Conservation (phyloP, 2,888 invertebrate genomes). For the Monoplex corrugatus region DNA sequence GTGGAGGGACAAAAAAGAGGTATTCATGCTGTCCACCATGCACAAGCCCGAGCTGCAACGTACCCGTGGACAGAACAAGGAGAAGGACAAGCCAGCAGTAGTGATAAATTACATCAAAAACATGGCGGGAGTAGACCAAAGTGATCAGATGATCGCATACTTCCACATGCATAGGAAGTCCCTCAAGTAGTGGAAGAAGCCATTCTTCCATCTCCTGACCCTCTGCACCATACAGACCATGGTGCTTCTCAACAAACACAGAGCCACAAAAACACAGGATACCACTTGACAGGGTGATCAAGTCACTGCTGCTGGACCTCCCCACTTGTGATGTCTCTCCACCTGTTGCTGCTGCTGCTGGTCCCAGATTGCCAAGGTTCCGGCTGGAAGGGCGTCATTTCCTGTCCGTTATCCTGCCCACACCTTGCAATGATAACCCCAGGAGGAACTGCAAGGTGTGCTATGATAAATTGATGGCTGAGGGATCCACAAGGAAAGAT, state of each 20-base stretch:
- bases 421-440: too few species aligned
- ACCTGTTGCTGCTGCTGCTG: neutral
- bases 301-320: neutral
- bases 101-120: conserved; percentile 42
- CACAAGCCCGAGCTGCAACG: neutral
- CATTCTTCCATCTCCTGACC: neutral
- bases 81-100: conserved; percentile 37
- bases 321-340: neutral
- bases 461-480: neutral
- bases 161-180: conserved; percentile 44
- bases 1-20: conserved; percentile 50
- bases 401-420: neutral
- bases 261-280: neutral
- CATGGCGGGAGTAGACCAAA: conserved; percentile 49
- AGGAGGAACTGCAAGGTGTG: conserved; percentile 2
- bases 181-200: conserved; percentile 52
- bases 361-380: neutral
- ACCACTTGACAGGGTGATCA: neutral
- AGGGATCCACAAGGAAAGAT: neutral
- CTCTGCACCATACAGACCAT: neutral
- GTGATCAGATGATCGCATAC: conserved; percentile 43
- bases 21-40: neutral
- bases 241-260: neutral
- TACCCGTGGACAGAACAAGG: neutral
- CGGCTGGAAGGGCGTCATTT: neutral